Base-by-base conservation (phyloP, 2,888 invertebrate genomes). In the Unio pictorum region DNA sequence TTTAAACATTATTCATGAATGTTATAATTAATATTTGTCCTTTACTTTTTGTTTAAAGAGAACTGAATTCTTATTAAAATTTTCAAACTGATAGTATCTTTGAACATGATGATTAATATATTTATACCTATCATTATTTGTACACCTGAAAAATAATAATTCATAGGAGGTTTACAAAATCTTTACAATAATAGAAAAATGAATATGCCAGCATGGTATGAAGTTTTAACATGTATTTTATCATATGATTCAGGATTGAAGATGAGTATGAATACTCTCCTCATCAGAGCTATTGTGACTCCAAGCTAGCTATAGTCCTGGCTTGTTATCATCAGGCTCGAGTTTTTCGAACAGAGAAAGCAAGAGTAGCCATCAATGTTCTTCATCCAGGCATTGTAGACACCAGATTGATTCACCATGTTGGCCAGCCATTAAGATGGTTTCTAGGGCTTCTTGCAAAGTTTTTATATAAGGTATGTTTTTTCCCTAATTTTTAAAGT, bases 331-430 rank as follows among this genome's bases (percentile, higher is more conserved):
- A 64, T 55, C 73, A 84, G 18, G 71, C 77, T 58, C 62, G 64
- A 34, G 20, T 67, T 55, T 73, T 82, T 18, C 74, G 64, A 23
- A 69, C 64, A n/a, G 72, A 76, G 4, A 67, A 74, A 15, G 66
- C 62, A 6, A 72, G 62, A 26, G 82, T 85, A 11, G 78, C 82
- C 23, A 82, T 82, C 26, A 83, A 81, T 72, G 72, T 74, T 45
- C 65, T 85, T 15, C 84, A 86, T 62, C 86, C 86, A 17, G 86
- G 86, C 0, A 72, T 85, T 4, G 84, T 85, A 20, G 72, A 78
- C 60, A 75, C 84, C 1, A 66, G 64, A 4, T 72, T 86, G 28
- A 83, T 81, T 63, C 62, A 68, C 45, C 66, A 82, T 63, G 64
- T 80, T 11, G 75, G 74, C 65, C 68, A 74, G 74, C 62, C 67